Evolutionary conservation across 2,113 vertebrate species (phyloP), one percentile per base, ranked within the genome.

Genomic region (Thymallus thymallus): DNA sequence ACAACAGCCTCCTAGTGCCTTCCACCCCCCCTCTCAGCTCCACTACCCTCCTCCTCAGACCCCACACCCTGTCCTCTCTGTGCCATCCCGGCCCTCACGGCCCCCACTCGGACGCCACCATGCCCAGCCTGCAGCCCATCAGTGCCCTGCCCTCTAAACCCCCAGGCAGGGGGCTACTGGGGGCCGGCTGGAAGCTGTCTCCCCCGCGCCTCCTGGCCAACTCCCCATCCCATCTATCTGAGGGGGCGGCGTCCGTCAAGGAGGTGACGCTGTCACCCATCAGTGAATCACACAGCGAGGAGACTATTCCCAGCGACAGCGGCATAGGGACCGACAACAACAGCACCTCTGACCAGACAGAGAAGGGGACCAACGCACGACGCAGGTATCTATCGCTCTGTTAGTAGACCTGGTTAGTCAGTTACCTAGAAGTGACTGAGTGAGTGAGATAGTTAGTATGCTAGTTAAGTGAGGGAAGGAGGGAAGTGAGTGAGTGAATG

Each of bases 101-200:
- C 12, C 46, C 14, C 46, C 46, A 94, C 93, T 94, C 94, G 79
- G 97, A 98, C 89, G 94, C 95, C 76, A 95, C 95, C 87, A 98
- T 98, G 96, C 97, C 97, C 94, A 99, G 96, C 94, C 94, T 99
- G 90, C 98, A 99, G 91, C 96, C 98, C 87, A 96, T 98, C 92
- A 97, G 95, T 92, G 96, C 95, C 90, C 93, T 98, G 93, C 95
- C 95, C 89, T 94, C 94, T 73, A 99, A 99, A 93, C 94, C 92
- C 10, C 90, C 89, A 5, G 80, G 80, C 80, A 96, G 98, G 83
- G 92, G 96, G 87, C 95, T 98, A 75, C 95, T 98, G 56, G 91
- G 94, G 74, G 91, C 94, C 79, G 95, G 94, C 74, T 98, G 97
- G 97, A 99, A 98, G 84, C 92, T 98, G 79, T 99, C 98, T 83